phyloP scores from a whole-genome alignment of 2,113 vertebrate species.

The Lanius ludovicianus region DNA sequence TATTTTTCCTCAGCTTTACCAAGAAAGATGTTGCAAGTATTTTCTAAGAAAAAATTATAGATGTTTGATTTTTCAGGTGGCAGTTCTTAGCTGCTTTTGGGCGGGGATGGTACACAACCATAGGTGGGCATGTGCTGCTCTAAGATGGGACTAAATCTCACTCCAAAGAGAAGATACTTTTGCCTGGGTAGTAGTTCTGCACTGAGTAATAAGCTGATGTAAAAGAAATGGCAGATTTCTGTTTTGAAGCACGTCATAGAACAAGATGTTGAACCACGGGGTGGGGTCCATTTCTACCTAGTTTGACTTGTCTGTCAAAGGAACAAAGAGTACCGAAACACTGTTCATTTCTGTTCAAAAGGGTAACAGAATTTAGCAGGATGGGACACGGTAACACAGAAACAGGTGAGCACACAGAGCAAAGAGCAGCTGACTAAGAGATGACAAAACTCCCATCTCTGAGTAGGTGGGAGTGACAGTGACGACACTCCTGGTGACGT shows the following conservation, averaged over 20 bases:
- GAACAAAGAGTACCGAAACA: not conserved
- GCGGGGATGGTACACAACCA: rapidly evolving
- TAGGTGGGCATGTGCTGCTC: not conserved
- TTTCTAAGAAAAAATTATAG: not conserved
- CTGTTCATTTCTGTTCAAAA: not conserved
- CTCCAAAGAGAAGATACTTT: not conserved
- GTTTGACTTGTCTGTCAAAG: not conserved
- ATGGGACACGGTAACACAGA: not conserved
- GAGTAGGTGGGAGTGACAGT: not conserved
- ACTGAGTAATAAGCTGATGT: not conserved
- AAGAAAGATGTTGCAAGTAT: not conserved
- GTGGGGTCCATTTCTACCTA: not conserved
- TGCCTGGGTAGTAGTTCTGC: not conserved
- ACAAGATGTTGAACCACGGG: not conserved
- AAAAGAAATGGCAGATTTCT: not conserved
- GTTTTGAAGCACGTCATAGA: rapidly evolving
- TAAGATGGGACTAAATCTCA: not conserved
- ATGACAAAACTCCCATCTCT: not conserved
- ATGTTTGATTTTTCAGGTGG: not conserved
- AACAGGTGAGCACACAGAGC: not conserved
- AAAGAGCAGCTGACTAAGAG: conserved; percentile 9
- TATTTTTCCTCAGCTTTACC: not conserved
- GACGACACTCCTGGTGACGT: not conserved
- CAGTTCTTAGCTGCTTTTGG: not conserved
- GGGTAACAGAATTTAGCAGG: not conserved